Evolutionary conservation across 1,140 invertebrate genomes (phyloP), one percentile per base, ranked within the genome.

Genomic region (Goniozus legneri): DNA sequence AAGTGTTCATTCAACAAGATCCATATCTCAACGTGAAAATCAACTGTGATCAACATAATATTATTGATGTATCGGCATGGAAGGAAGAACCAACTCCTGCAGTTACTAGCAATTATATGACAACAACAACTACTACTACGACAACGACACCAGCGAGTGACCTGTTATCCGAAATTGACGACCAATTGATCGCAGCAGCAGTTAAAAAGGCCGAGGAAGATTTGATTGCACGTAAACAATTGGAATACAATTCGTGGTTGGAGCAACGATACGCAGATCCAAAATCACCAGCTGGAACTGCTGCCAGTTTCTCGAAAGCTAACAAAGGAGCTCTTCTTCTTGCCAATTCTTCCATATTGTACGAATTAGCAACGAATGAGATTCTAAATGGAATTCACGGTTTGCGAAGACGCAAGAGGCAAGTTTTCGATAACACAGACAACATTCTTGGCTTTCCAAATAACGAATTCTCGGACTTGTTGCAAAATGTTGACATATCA

Each of bases 1-100:
- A 90, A 69, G 89, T 92, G 0, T 95, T 98, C 62, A 81, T 95
- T 7, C 82, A 87, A 37, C 85, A 89, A 56, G 92, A 96, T 76
- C 82, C 88, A 27, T 95, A 91, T 63, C 73, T 95, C 79, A 95
- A 94, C 64, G 86, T 86, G 6, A 81, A 82, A 4, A 85, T 93
- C 54, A 80, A 82, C 31, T 95, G 91, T 66, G 79, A 82, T 3
- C 85, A 87, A 63, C 82, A 88, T 60, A 73, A 73, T 19, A 68
- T 79, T 2, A 71, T 89, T 2, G 82, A 87, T 47, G 58, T 89
- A 2, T 64, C 77, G 2, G 76, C 82, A 0, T 88, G 86, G 85
- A 68, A 73, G 13, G 84, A 86, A 47, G 69, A 80, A 30, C 68
- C 65, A 8, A 66, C 76, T 44, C 59, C 70, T 1, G 65, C 70